Base-by-base conservation (phyloP, 1,140 invertebrate species). In the Penaeus vannamei region DNA sequence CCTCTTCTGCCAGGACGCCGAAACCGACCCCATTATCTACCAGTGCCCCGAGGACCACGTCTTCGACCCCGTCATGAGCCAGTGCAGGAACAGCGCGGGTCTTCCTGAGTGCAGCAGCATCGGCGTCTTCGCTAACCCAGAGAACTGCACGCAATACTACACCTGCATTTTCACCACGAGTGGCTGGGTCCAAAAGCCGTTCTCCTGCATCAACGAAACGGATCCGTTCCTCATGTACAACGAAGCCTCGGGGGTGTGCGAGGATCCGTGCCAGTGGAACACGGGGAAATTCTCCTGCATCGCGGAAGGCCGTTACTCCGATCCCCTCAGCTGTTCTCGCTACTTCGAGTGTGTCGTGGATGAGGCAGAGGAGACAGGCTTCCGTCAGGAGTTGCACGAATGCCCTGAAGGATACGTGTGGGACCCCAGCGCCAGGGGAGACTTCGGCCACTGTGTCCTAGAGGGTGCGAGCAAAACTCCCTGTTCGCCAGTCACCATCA, bases 151-250 rank as follows among this genome's bases (percentile, higher is more conserved):
- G 10, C 79, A 86, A 36, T 90, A 84, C 26, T 90, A 90, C 66
- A 86, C 61, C 46, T 90, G 89, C 85, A 84, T 86, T 64, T 72
- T 72, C 60, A 86, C 85, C 26, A 77, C 62, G 26, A 82, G 84
- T 26, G 89, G 89, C 7, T 90, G 89, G 89, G 66, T 90, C 4
- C 89, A 90, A 61, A 90, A 86, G 60, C 42, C 81, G 32, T 79
- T 83, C 32, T 64, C 60, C 0, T 90, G 89, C 59, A 29, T 72
- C 53, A 83, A 64, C 32, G 72, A 72, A 8, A 84, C 81, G 22
- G 46, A 87, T 1, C 23, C 23, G 17, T 32, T 60, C 32, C 59
- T 86, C 60, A 84, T 90, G 84, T 90, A 86, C 84, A 90, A 90
- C 80, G 89, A 90, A 64, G 46, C 14, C 19, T 36, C 36, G 20